phyloP scores from a whole-genome alignment of 1,140 invertebrate genomes.

The Drosophila guanche region DNA sequence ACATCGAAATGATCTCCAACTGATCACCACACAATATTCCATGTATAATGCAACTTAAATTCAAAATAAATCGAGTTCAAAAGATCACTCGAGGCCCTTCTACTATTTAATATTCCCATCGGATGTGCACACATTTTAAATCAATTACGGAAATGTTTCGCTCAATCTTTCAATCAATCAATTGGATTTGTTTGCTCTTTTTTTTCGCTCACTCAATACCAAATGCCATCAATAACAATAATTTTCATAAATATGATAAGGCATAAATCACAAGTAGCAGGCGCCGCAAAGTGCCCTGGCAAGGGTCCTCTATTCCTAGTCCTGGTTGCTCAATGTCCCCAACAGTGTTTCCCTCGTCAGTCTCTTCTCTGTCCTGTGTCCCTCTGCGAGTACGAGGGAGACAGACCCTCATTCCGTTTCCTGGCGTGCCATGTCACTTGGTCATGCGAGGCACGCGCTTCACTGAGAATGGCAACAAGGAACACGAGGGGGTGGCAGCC shows the following conservation, averaged over 20 bases:
- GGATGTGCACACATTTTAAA: constrained; percentile 56
- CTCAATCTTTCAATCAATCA: constrained; percentile 74
- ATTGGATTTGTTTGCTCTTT: constrained; percentile 28
- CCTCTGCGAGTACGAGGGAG: not conserved
- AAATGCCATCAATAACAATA: constrained; percentile 81
- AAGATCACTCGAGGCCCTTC: too few relatives aligned
- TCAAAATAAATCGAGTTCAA: too few relatives aligned
- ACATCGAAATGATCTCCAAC: too few relatives aligned
- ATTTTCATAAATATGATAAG: constrained; percentile 81
- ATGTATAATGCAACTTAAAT: too few relatives aligned
- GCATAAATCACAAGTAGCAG: constrained; percentile 80
- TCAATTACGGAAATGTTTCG: constrained; percentile 62
- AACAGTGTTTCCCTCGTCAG: not conserved
- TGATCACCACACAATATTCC: too few relatives aligned
- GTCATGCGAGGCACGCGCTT: constrained; percentile 69
- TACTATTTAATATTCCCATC: constrained; percentile 21
- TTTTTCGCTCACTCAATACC: constrained; percentile 56
- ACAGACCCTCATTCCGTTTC: not conserved
- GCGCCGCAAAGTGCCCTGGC: constrained; percentile 65
- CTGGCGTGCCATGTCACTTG: constrained; percentile 47
- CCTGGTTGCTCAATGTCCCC: constrained; percentile 25
- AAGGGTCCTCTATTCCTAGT: constrained; percentile 31
- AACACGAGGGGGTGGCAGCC: constrained; percentile 4
- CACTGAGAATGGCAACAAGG: constrained; percentile 25
- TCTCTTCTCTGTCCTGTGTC: not conserved